Percentiles rank a stretch among this genome's conserved stretches.
These are phyloP conservation scores for Hippocampus comes DNA, from an alignment of 2,113 vertebrate species.

Conservation along the genomic window DNA sequence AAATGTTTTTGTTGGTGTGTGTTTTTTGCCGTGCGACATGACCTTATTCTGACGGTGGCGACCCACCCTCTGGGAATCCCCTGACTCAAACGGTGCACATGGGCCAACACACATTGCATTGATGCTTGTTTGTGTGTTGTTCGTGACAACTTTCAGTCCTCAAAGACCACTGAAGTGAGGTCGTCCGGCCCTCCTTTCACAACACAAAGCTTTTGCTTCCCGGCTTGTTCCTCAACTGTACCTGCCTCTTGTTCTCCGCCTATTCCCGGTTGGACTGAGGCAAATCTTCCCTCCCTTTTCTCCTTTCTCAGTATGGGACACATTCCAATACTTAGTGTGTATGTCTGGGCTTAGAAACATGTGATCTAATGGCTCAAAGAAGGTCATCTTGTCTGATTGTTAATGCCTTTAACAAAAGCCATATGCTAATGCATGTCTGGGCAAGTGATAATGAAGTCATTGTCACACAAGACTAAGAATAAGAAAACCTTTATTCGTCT, in stretches of 20 bases:
- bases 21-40: neutral
- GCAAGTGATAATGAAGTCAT: neutral
- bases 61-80: slow-evolving; percentile 6
- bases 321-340: neutral
- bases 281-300: neutral
- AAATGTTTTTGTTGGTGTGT: slow-evolving; percentile 4
- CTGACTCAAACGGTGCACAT: slow-evolving; percentile 2
- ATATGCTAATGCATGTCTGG: neutral
- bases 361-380: neutral
- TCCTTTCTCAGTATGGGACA: neutral
- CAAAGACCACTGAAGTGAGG: neutral
- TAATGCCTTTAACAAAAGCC: neutral
- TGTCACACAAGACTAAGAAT: neutral
- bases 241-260: slow-evolving; percentile 2
- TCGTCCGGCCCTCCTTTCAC: neutral
- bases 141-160: neutral
- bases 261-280: neutral
- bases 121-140: neutral
- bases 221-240: neutral
- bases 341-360: neutral
- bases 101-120: slow-evolving; percentile 1
- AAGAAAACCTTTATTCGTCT: too few relatives aligned
- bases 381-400: neutral
- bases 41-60: neutral
- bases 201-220: neutral